phyloP scores from a whole-genome alignment of 2,888 invertebrate species.

The Dilophus febrilis region DNA sequence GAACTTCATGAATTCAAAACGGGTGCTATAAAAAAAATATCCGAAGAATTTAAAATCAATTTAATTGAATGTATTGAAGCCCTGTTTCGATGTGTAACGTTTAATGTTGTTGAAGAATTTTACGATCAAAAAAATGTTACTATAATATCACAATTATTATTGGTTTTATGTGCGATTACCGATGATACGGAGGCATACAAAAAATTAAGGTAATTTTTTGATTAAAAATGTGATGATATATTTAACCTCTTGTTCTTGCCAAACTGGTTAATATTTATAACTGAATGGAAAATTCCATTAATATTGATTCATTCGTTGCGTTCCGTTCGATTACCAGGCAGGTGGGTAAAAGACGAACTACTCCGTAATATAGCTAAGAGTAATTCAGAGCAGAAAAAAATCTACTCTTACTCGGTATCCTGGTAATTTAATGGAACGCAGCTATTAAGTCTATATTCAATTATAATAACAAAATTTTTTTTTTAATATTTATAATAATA shows the following conservation, averaged over 20 bases:
- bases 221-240: conserved; percentile 3
- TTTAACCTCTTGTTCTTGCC: not conserved
- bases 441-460: not conserved
- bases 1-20: conserved; percentile 20
- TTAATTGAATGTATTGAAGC: conserved; percentile 20
- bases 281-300: too few species aligned
- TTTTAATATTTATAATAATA: conserved; percentile 24
- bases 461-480: not conserved
- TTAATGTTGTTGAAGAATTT: conserved; percentile 34
- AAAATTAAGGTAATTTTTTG: conserved; percentile 38
- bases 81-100: conserved; percentile 19
- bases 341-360: too few species aligned
- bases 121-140: conserved; percentile 39
- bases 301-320: too few species aligned
- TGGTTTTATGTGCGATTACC: conserved; percentile 44
- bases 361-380: too few species aligned
- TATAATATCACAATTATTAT: conserved; percentile 46
- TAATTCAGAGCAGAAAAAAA: too few species aligned
- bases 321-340: too few species aligned
- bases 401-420: too few species aligned
- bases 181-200: conserved; percentile 46
- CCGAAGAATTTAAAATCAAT: conserved; percentile 27
- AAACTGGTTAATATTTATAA: not conserved
- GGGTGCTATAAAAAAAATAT: conserved; percentile 14
- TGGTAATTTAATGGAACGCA: not conserved